Evolutionary conservation across 92 coral and sea anemone genomes (phyloP), one percentile per base, ranked within the genome.

Genomic region (Montipora capitata): DNA sequence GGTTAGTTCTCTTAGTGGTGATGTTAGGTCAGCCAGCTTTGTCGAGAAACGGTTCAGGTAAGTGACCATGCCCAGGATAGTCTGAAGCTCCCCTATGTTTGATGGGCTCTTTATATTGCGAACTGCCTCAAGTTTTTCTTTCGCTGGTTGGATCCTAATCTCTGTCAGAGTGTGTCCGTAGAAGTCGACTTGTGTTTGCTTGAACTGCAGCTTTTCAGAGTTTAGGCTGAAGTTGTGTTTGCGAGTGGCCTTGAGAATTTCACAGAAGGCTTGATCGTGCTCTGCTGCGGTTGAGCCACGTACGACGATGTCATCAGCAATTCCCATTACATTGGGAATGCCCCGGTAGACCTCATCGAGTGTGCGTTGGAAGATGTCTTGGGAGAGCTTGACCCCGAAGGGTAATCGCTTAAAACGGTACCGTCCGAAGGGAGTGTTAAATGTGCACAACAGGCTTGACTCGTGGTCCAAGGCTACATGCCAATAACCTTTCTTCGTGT

Each of bases 401-500:
- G 96, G 96, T 17, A 94, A 44, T 41, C 91, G 77, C 68, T 87
- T 94, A 74, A 94, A 87, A 39, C 88, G 44, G 80, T 54, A 76
- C 40, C 66, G 49, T 8, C 80, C 80, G 39, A 76, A 17, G 38
- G 80, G 80, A 1, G 91, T 87, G 49, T 94, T 87, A 81, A 94
- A 90, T 7, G 94, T 88, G 18, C 94, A 94, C n/a, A 94, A 84
- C 83, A 91, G 18, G 80, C 96, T 87, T 14, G 18, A 68, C 9
- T 91, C 84, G 12, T 74, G 39, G 69, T 91, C 85, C 8, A 93
- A 52, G 35, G 90, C 94, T 5, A 93, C 89, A 70, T 90, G 88
- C 95, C 95, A 90, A 80, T 94, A 83, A 14, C 92, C 96, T 76
- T 94, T 75, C 15, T 41, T 82, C 38, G 92, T 88, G 88, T 88